Base-by-base conservation (phyloP, 1,140 invertebrate species). In the Phenacoccus solenopsis region DNA sequence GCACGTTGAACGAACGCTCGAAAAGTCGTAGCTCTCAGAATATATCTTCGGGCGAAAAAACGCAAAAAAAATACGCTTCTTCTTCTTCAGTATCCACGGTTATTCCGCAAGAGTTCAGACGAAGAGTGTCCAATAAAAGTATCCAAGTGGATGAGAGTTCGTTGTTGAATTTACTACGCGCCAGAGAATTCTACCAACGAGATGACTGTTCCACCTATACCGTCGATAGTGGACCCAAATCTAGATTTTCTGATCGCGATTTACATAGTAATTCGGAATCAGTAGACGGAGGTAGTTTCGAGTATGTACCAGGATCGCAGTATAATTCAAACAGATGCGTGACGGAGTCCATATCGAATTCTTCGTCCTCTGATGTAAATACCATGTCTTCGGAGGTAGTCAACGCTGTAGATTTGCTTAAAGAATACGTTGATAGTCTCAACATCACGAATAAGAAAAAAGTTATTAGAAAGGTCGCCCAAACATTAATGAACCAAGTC, bases 51-150 rank as follows among this genome's bases (percentile, higher is more conserved):
- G 16, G 5, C 20, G 38, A 49, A 3, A 49, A 49, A 49, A 10
- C 13, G 13, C 38, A 49, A 3, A 49, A 49, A 49, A 49, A 49
- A n/a, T 49, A 16, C 16, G 32, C 67, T 24, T 71, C 70, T 21
- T 69, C 67, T 20, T 24, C 59, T 3, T 71, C 70, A 12, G 67
- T 71, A 1, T 68, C 70, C 16, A 71, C 70, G 30, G 67, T 71
- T 16, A 30, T 71, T 1, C 38, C 68, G 10, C 68, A 69, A 71
- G 38, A 49, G 38, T n/a, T 49, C 13, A 10, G 16, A 16, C 38
- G 38, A 3, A 10, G 20, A 49, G 16, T 49, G 16, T 49, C 38
- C 38, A 49, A 49, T n/a, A 49, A 49, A 16, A 49, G 38, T 49
- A 49, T 49, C 38, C 38, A 49, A n/a, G 38, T 49, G 3, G 38